A percentile compares a stretch with the other conserved stretches of the same genome.
These are phyloP conservation scores for Delphinus delphis DNA, from an alignment of 2,113 vertebrate genomes.

Conservation along the genomic window DNA sequence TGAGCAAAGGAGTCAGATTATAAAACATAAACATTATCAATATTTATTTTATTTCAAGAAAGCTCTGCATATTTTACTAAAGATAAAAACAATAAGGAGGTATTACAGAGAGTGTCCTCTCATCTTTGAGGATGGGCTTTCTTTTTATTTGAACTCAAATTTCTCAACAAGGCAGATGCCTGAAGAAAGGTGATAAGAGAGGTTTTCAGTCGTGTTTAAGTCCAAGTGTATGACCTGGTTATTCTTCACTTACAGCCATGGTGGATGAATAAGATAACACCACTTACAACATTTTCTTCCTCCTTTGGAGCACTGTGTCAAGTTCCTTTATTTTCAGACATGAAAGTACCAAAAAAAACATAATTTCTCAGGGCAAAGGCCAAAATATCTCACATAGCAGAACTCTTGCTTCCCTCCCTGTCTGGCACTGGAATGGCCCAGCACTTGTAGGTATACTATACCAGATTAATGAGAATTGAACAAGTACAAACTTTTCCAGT, in stretches of 20 bases:
- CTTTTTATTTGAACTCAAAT: not conserved
- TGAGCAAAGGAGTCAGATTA: not conserved
- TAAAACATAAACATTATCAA: not conserved
- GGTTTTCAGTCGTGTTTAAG: not conserved
- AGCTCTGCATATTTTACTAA: not conserved
- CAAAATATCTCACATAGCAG: not conserved
- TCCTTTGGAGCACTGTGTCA: not conserved
- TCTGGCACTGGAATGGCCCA: too few relatives aligned
- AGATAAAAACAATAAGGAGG: not conserved
- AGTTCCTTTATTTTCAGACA: not conserved
- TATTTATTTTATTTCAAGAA: not conserved
- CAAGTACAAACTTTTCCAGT: not conserved
- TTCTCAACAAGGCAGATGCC: not conserved
- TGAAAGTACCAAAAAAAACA: not conserved
- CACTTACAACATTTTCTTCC: not conserved
- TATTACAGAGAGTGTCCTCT: not conserved
- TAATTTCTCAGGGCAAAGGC: not conserved
- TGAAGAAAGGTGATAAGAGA: not conserved
- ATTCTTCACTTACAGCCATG: rapidly evolving
- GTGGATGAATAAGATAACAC: rapidly evolving
- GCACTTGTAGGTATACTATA: rapidly evolving
- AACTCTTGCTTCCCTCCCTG: not conserved
- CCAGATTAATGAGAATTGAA: not conserved
- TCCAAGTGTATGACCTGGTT: rapidly evolving
- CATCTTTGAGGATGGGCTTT: not conserved